These are phyloP conservation scores for Chaunax sp. DNA, from an alignment of 2,797 vertebrate genomes.

Conservation along the genomic window DNA sequence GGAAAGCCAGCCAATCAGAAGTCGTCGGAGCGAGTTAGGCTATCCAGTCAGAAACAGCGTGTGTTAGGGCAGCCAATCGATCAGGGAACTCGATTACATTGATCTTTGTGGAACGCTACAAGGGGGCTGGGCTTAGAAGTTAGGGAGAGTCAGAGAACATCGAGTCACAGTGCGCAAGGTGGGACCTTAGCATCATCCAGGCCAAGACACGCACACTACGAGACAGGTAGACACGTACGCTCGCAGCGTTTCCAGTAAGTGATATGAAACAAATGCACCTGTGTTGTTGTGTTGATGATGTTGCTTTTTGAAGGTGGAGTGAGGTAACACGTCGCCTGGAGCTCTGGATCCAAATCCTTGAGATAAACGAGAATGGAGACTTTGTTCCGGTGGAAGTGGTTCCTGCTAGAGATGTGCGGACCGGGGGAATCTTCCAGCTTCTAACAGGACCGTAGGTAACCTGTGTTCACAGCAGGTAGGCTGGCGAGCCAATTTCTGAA, in stretches of 20 bases:
- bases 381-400: constrained; percentile 94
- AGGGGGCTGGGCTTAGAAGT: too few species aligned
- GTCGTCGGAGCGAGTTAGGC: too few species aligned
- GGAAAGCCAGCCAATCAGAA: too few species aligned
- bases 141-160: too few species aligned
- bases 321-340: constrained; percentile 96
- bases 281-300: neutral
- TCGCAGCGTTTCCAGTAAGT: too few species aligned
- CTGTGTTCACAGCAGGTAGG: too few species aligned
- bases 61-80: too few species aligned
- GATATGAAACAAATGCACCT: neutral
- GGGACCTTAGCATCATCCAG: constrained; percentile 98
- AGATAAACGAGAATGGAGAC: constrained; percentile 96
- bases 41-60: too few species aligned
- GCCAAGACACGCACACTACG: constrained; percentile 96
- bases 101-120: too few species aligned
- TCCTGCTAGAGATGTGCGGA: constrained; percentile 88
- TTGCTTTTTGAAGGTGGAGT: constrained; percentile 88
- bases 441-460: too few species aligned
- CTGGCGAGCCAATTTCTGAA: neutral
- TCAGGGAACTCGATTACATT: too few species aligned
- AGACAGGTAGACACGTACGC: constrained; percentile 85
- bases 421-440: constrained; percentile 95
- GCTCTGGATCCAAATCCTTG: constrained; percentile 94
- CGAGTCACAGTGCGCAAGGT: too few species aligned